Percentiles rank a stretch among this genome's conserved stretches.
These are phyloP conservation scores for Semotilus atromaculatus DNA, from an alignment of 2,797 vertebrate species.

Conservation along the genomic window DNA sequence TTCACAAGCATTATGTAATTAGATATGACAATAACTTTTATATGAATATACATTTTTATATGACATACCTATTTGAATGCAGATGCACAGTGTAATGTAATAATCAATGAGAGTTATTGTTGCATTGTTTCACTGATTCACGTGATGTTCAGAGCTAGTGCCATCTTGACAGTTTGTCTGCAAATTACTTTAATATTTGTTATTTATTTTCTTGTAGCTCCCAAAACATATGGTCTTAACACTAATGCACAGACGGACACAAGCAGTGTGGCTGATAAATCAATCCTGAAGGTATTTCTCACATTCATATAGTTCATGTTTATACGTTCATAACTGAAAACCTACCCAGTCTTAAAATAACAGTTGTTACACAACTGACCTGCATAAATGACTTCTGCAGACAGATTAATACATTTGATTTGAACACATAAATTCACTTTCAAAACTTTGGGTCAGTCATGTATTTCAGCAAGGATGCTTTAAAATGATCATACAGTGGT, in stretches of 20 bases:
- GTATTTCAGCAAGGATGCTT: neutral
- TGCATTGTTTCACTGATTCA: neutral
- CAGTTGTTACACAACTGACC: neutral
- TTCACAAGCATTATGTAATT: neutral
- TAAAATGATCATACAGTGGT: neutral
- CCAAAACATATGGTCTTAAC: constrained; percentile 93
- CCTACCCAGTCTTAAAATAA: neutral
- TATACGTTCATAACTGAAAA: neutral
- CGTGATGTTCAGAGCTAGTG: neutral
- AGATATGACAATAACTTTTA: no score
- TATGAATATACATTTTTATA: neutral
- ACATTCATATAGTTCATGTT: neutral
- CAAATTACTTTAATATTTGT: neutral
- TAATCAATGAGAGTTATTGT: neutral
- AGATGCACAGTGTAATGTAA: neutral
- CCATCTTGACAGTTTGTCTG: neutral
- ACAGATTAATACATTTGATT: neutral
- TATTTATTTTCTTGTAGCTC: constrained; percentile 72
- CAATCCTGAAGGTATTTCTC: constrained; percentile 86
- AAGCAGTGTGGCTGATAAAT: constrained; percentile 84
- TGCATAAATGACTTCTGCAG: neutral
- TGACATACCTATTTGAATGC: neutral
- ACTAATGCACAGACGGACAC: constrained; percentile 81
- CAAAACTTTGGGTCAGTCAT: neutral
- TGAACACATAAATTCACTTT: neutral